phyloP scores from a whole-genome alignment of 2,888 invertebrate species.

The Nebria salina region DNA sequence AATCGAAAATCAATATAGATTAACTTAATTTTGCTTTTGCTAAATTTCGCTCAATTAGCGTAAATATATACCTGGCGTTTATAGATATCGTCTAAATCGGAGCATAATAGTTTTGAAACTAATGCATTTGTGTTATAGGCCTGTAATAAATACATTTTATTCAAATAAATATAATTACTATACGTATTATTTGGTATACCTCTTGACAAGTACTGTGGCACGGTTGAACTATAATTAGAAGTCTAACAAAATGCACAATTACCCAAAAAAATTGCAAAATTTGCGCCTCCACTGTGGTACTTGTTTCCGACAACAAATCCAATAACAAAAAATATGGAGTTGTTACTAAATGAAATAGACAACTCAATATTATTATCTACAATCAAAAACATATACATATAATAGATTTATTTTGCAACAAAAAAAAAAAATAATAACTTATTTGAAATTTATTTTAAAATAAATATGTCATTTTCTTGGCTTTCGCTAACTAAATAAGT shows the following conservation, averaged over 20 bases:
- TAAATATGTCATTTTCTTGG: too few relatives aligned
- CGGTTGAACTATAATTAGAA: conserved; percentile 35
- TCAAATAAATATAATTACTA: background rate
- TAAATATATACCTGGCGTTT: conserved; percentile 30
- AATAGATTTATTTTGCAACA: background rate
- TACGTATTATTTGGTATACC: background rate
- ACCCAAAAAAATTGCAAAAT: conserved; percentile 36
- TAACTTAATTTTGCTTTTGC: too few relatives aligned
- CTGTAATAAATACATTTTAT: conserved; percentile 7
- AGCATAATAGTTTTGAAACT: conserved; percentile 29
- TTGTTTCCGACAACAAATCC: conserved; percentile 24
- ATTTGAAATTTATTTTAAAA: too few relatives aligned
- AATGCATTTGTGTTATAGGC: conserved; percentile 27
- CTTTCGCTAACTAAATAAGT: too few relatives aligned
- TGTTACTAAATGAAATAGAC: conserved; percentile 36
- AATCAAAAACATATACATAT: conserved; percentile 2
- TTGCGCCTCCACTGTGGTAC: conserved; percentile 11
- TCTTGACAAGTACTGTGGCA: conserved; percentile 27
- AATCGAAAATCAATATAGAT: too few relatives aligned
- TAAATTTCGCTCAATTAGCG: too few relatives aligned
- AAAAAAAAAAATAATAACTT: too few relatives aligned
- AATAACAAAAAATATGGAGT: conserved; percentile 34
- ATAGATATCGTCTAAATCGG: conserved; percentile 24
- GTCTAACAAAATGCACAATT: conserved; percentile 24
- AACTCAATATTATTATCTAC: conserved; percentile 34